Evolutionary conservation across 2,888 invertebrate species (phyloP).

Genomic region (Netelia virgata): DNA sequence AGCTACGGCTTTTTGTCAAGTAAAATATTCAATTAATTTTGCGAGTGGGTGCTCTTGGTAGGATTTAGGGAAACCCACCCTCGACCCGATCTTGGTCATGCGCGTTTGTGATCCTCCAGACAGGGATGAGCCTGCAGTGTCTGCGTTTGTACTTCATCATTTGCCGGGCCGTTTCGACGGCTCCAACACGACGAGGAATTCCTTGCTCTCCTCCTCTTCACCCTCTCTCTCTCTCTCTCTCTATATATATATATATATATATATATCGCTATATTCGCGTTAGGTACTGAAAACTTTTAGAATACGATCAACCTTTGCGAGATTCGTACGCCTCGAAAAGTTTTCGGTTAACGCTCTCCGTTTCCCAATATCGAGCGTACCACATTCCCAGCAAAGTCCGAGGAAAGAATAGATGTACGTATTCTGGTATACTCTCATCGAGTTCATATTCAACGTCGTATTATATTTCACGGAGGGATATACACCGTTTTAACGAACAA

Average conservation of each 20-base stretch:
- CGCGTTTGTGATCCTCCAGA: background rate
- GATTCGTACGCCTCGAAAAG: background rate
- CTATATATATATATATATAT: too few relatives aligned
- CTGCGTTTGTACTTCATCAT: slow-evolving; percentile 37
- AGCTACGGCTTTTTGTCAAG: slow-evolving; percentile 36
- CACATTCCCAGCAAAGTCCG: background rate
- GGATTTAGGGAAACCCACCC: slow-evolving; percentile 1
- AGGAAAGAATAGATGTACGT: too few relatives aligned
- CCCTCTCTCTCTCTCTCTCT: background rate
- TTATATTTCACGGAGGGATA: background rate
- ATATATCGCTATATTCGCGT: too few relatives aligned
- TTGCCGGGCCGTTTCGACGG: background rate
- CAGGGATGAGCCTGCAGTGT: slow-evolving; percentile 24
- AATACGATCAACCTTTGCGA: slow-evolving; percentile 8
- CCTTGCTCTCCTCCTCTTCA: background rate
- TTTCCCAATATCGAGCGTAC: background rate
- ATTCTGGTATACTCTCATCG: background rate
- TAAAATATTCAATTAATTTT: slow-evolving; percentile 59
- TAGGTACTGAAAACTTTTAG: too few relatives aligned
- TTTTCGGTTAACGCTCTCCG: background rate
- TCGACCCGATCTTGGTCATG: background rate
- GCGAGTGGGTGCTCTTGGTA: slow-evolving; percentile 24
- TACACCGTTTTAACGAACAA: slow-evolving; percentile 15
- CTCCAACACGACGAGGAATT: too few relatives aligned
- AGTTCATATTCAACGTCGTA: slow-evolving; percentile 24